Base-by-base conservation (phyloP, 1,140 invertebrate genomes). In the Chironomus striatipennis region DNA sequence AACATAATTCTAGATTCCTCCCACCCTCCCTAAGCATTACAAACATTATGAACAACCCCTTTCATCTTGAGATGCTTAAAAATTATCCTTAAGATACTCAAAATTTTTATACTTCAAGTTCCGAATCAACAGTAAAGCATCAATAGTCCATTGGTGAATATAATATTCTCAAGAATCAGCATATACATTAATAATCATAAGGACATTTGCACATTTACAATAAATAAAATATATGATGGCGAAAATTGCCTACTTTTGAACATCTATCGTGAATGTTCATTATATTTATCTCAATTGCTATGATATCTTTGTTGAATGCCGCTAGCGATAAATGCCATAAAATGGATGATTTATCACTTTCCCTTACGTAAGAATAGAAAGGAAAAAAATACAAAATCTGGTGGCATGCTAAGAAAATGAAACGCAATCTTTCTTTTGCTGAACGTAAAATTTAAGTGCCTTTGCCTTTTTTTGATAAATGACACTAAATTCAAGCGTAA, bases 311-410 rank as follows among this genome's bases (percentile, higher is more conserved):
- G 4, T 57, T 57, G 12, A n/a, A 57, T 57, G 47, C 47, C 12
- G 47, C 47, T 57, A 57, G 47, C 47, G 47, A 57, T 57, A 57
- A 57, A 57, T 57, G 47, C 47, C 47, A 57, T 57, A 57, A 57
- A 57, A 57, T 57, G 47, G 47, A 57, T 57, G 47, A 57, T 57
- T 57, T 57, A 57, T 57, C 47, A 57, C n/a, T 57, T 57, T n/a
- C 9, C 47, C 15, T n/a, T 12, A 47, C 9, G n/a, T n/a, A 57
- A 57, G 47, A 12, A 4, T n/a, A 57, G 47, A 57, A 57, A 57
- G 24, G 24, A 34, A 34, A 10, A 57, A n/a, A 12, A 15, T n/a
- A 57, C 9, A 10, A 57, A 57, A 57, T 57, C 47, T 57, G 47
- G 47, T n/a, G 5, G 47, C 12, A 57, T 57, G 47, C n/a, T n/a